These are phyloP conservation scores for Lophius piscatorius DNA, from an alignment of 2,113 vertebrate species.

Conservation along the genomic window DNA sequence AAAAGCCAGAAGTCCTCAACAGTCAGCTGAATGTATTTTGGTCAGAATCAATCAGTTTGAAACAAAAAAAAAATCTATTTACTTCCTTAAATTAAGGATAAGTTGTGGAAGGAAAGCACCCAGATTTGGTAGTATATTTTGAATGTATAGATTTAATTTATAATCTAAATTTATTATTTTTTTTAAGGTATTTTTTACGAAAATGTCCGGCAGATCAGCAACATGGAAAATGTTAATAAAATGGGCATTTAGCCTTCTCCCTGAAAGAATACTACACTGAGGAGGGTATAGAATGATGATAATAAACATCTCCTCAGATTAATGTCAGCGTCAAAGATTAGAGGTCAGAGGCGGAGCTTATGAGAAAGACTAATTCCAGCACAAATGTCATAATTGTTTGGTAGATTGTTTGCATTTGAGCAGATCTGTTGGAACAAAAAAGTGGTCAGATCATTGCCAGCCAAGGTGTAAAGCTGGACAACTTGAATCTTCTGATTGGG, in stretches of 20 bases:
- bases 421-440: constrained; percentile 9
- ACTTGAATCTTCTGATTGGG: background rate
- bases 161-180: too few relatives aligned
- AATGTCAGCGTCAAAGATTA: constrained; percentile 7
- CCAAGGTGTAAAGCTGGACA: constrained; percentile 24
- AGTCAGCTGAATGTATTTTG: background rate
- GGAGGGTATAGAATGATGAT: background rate
- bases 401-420: constrained; percentile 51
- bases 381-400: constrained; percentile 30
- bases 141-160: too few relatives aligned
- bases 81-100: too few relatives aligned
- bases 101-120: too few relatives aligned
- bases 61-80: background rate
- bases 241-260: too few relatives aligned
- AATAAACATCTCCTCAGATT: constrained; percentile 7
- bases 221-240: too few relatives aligned
- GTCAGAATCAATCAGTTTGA: background rate
- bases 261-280: background rate
- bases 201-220: too few relatives aligned
- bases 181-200: too few relatives aligned
- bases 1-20: too few relatives aligned
- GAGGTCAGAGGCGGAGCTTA: constrained; percentile 15
- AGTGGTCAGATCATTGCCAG: constrained; percentile 1
- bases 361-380: background rate
- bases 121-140: too few relatives aligned